Conservation (phyloP, 2,888 invertebrate genomes). For the Nemapogon koenigi region DNA sequence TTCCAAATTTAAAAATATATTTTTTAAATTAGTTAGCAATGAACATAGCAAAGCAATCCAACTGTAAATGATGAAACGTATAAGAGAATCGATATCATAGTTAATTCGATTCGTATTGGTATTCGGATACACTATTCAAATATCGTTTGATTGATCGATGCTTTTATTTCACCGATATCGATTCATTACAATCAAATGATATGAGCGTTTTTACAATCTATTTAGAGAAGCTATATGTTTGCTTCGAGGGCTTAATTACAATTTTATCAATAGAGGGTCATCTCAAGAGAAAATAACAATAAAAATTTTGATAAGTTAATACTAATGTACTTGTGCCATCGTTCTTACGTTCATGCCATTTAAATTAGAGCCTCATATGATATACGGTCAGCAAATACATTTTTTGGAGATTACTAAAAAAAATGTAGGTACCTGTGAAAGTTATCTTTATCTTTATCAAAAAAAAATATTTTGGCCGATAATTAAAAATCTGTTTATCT, state of each 20-base stretch:
- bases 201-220: constrained; percentile 46
- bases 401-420: too few relatives aligned
- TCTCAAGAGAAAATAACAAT: constrained; percentile 24
- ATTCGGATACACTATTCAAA: constrained; percentile 42
- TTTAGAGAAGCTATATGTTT: constrained; percentile 52
- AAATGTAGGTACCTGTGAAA: too few relatives aligned
- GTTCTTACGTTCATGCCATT: constrained; percentile 23
- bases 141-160: constrained; percentile 57
- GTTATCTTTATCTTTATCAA: too few relatives aligned
- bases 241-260: constrained; percentile 52
- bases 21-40: too few relatives aligned
- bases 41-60: too few relatives aligned
- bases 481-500: too few relatives aligned
- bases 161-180: constrained; percentile 49
- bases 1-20: too few relatives aligned
- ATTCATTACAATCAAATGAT: constrained; percentile 36
- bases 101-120: constrained; percentile 18
- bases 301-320: constrained; percentile 46
- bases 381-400: constrained; percentile 8
- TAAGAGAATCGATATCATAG: constrained; percentile 2
- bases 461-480: too few relatives aligned
- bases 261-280: constrained; percentile 51
- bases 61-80: constrained; percentile 2
- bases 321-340: constrained; percentile 33
- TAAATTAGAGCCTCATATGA: constrained; percentile 22